Evolutionary conservation across 53 echinoderm and acorn worm genomes (phyloP).

Genomic region (Apostichopus leukothele): DNA sequence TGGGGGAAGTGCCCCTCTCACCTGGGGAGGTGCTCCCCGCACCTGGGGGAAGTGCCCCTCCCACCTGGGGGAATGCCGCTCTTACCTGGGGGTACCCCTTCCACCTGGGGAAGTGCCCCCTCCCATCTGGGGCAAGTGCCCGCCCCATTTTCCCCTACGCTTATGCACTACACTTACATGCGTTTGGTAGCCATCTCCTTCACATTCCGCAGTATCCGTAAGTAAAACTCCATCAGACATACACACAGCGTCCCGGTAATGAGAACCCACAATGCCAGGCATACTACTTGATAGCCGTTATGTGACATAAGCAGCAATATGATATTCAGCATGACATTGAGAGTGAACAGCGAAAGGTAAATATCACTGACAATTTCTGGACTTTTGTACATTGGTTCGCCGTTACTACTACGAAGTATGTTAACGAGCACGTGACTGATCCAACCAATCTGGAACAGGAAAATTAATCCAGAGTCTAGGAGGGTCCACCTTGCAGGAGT

Average conservation of each 20-base stretch:
- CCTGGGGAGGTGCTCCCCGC: too few relatives aligned
- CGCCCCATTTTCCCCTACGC: too few relatives aligned
- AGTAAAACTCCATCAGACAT: slow-evolving; percentile 51
- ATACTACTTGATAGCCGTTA: slow-evolving; percentile 40
- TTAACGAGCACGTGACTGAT: slow-evolving; percentile 46
- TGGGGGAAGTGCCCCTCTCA: too few relatives aligned
- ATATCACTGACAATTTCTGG: slow-evolving; percentile 51
- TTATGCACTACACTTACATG: too few relatives aligned
- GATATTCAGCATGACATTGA: slow-evolving; percentile 60
- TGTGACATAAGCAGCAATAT: slow-evolving; percentile 65
- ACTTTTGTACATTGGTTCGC: slow-evolving; percentile 53
- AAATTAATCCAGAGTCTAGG: slow-evolving; percentile 52
- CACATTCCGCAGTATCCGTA: slow-evolving; percentile 50
- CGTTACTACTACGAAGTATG: slow-evolving; percentile 48
- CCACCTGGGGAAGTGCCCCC: too few relatives aligned
- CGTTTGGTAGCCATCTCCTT: slow-evolving; percentile 35
- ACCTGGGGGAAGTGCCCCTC: too few relatives aligned
- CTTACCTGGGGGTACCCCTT: too few relatives aligned
- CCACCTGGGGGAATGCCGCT: too few relatives aligned
- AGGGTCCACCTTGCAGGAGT: slow-evolving; percentile 63
- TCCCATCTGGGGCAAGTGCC: too few relatives aligned
- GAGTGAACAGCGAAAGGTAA: slow-evolving; percentile 48
- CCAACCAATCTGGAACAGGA: slow-evolving; percentile 52
- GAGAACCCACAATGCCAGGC: slow-evolving; percentile 36
- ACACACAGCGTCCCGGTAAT: slow-evolving; percentile 48